Evolutionary conservation across 2,113 vertebrate genomes (phyloP), one percentile per base, ranked within the genome.

Genomic region (Arenaria interpres): DNA sequence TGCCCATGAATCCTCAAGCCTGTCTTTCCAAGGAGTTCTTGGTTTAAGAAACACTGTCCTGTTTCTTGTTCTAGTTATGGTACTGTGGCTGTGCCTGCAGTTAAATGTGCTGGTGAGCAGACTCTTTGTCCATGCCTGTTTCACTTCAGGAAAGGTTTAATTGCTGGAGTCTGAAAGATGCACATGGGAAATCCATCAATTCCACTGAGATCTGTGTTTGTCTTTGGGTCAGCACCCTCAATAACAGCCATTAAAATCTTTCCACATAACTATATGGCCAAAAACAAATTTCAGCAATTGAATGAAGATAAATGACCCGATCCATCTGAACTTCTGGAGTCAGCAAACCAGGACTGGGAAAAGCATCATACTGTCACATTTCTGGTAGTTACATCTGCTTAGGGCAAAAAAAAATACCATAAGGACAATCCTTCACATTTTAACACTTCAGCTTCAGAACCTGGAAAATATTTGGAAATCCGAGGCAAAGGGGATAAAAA

Each of bases 61-160:
- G 24, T 45, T 78, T 81, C 80, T 89, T 48, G 72, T 37, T 89
- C 41, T 53, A n/a, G 28, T n/a, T 93, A 16, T 18, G 27, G 23
- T 63, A 32, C 23, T 35, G 32, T 56, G 64, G 11, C 51, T 87
- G 59, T 57, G 37, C 51, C 74, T 91, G 67, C 57, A 82, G 77
- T 77, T 82, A 66, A 64, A 46, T 35, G 9, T 75, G 12, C 64
- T 0, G 0, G 35, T 35, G 82, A 80, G 62, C n/a, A 82, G 46
- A 50, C 50, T 90, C 79, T 71, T 87, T 66, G 11, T 76, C 57
- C 80, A 37, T 45, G 32, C 35, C 60, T 53, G 53, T 73, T 89
- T 96, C 83, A 92, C 73, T 64, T 94, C 53, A 79, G 80, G 41
- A 93, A 85, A 68, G 45, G 53, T 92, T 93, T 92, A 96, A 95